These are phyloP conservation scores for Liolophura sinensis DNA, from an alignment of 1,140 invertebrate species.

Conservation along the genomic window DNA sequence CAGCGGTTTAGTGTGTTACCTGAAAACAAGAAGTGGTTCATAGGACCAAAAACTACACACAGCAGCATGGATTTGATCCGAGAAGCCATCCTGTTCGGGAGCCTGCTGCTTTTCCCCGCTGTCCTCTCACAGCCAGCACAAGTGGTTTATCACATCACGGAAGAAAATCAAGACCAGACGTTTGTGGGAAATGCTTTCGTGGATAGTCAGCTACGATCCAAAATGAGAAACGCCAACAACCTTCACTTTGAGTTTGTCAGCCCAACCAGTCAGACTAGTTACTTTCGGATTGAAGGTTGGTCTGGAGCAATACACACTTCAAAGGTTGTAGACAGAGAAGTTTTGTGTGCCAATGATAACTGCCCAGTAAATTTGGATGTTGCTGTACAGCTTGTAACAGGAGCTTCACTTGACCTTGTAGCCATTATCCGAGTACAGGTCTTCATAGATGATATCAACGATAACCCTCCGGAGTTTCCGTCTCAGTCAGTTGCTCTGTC, in stretches of 20 bases:
- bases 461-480: slow-evolving; percentile 19
- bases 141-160: slow-evolving; percentile 12
- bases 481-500: slow-evolving; percentile 9
- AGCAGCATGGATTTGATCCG: too few species aligned
- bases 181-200: slow-evolving; percentile 18
- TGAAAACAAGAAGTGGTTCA: too few species aligned
- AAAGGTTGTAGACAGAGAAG: slow-evolving; percentile 19
- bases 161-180: slow-evolving; percentile 12
- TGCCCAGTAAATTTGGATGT: slow-evolving; percentile 17
- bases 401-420: slow-evolving; percentile 18
- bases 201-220: slow-evolving; percentile 7
- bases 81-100: too few species aligned
- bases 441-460: slow-evolving; percentile 19
- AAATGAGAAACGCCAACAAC: slow-evolving; percentile 14
- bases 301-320: slow-evolving; percentile 14
- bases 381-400: slow-evolving; percentile 16
- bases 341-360: slow-evolving; percentile 13
- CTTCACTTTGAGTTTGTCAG: slow-evolving; percentile 14
- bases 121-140: too few species aligned
- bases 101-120: too few species aligned
- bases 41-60: too few species aligned
- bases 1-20: too few species aligned
- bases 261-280: slow-evolving; percentile 10
- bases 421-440: slow-evolving; percentile 16
- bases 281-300: slow-evolving; percentile 10